phyloP scores from a whole-genome alignment of 2,113 vertebrate species.

The Rissa tridactyla region DNA sequence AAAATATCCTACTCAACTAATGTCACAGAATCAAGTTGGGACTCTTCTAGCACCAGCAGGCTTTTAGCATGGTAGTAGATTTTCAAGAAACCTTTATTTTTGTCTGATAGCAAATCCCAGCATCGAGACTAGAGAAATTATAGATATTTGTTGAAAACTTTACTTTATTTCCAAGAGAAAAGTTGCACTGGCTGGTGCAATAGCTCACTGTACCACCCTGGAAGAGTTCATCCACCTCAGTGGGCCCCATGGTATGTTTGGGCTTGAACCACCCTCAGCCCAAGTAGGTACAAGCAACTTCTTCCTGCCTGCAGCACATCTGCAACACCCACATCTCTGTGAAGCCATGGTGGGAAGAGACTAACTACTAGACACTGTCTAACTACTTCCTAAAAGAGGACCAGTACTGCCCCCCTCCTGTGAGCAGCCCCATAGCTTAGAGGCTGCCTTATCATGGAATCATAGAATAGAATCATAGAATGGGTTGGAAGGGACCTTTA shows the following conservation, averaged over 20 bases:
- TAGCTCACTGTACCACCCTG: background rate
- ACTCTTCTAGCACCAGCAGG: background rate
- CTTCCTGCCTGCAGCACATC: background rate
- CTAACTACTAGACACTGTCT: background rate
- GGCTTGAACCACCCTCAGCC: background rate
- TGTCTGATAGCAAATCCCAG: background rate
- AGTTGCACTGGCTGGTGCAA: background rate
- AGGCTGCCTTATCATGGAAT: background rate
- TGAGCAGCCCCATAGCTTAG: background rate
- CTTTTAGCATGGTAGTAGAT: background rate
- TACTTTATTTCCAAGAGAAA: background rate
- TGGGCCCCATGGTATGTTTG: background rate
- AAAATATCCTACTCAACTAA: background rate
- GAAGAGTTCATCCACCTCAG: background rate
- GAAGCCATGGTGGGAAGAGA: background rate
- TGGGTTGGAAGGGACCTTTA: background rate
- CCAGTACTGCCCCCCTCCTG: background rate
- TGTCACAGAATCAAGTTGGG: background rate
- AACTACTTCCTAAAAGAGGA: background rate
- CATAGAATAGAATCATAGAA: background rate
- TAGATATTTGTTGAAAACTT: background rate
- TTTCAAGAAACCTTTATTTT: background rate
- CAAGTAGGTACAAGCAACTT: background rate
- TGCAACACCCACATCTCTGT: background rate
- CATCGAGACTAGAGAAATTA: background rate